Percentiles rank a stretch among this genome's conserved stretches.
phyloP scores from a whole-genome alignment of 2,113 vertebrate species.

The Sminthopsis crassicaudata region DNA sequence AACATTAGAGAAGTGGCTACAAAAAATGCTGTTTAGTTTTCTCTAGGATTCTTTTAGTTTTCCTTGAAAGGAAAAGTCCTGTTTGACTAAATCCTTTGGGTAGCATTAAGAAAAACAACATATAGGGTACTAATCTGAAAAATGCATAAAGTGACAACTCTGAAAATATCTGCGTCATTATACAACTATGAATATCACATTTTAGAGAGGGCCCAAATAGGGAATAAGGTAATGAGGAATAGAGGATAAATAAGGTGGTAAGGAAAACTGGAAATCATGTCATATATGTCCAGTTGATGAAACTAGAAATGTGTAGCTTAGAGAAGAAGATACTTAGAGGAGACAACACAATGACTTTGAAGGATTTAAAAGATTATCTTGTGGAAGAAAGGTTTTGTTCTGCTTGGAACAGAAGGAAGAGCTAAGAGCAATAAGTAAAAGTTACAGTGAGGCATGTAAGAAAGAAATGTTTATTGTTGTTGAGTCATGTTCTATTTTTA shows the following conservation, averaged over 20 bases:
- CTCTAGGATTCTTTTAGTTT: not conserved
- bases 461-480: not conserved
- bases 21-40: not conserved
- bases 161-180: not conserved
- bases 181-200: not conserved
- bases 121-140: no score
- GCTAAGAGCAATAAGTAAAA: not conserved
- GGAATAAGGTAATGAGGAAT: not conserved
- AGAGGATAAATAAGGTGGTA: not conserved
- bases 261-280: not conserved
- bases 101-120: not conserved
- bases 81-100: not conserved
- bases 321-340: not conserved
- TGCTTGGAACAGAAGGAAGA: not conserved
- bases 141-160: not conserved
- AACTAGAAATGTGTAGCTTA: not conserved
- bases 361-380: not conserved
- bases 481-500: not conserved
- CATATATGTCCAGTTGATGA: not conserved
- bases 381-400: not conserved
- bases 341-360: not conserved
- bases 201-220: not conserved
- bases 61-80: not conserved
- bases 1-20: not conserved
- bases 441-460: not conserved